Conservation (phyloP, 2,888 invertebrate genomes). For the Hydrotaea diabolus region DNA sequence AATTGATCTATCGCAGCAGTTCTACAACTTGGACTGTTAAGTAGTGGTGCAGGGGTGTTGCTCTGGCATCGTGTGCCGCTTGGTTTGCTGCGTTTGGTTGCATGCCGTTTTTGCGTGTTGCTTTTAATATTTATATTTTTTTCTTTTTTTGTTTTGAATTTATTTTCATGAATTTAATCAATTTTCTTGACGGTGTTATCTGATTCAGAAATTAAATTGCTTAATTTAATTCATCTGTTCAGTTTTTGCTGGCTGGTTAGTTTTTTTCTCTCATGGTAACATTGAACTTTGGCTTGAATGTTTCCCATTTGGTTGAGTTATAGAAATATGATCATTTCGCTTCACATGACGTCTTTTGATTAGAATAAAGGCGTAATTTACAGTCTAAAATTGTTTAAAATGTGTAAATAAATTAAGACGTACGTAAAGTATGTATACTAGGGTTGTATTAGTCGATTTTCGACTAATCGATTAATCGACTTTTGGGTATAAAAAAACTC, state of each 20-base stretch:
- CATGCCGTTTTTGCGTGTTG: conserved; percentile 63
- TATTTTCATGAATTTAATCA: conserved; percentile 62
- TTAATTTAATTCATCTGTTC: conserved; percentile 62
- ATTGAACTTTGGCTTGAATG: conserved; percentile 56
- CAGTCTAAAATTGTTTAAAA: too few species aligned
- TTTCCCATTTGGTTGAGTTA: neutral
- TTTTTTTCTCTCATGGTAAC: conserved; percentile 27
- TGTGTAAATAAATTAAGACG: too few species aligned
- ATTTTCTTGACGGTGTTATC: conserved; percentile 53
- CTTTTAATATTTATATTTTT: conserved; percentile 50
- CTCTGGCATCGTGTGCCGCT: too few species aligned
- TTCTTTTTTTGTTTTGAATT: neutral
- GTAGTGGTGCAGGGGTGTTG: neutral
- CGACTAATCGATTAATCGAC: too few species aligned
- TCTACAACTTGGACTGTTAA: neutral
- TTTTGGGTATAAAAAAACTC: too few species aligned
- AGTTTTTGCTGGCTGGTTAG: neutral
- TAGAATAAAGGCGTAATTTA: neutral
- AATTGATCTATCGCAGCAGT: conserved; percentile 30
- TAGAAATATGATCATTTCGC: neutral
- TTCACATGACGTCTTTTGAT: conserved; percentile 24
- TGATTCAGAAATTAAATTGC: conserved; percentile 62
- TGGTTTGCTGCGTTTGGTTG: conserved; percentile 27
- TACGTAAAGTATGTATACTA: too few species aligned
- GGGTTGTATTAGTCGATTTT: too few species aligned